Base-by-base conservation (phyloP, 2,888 invertebrate genomes). In the Iselma pallidipennis region DNA sequence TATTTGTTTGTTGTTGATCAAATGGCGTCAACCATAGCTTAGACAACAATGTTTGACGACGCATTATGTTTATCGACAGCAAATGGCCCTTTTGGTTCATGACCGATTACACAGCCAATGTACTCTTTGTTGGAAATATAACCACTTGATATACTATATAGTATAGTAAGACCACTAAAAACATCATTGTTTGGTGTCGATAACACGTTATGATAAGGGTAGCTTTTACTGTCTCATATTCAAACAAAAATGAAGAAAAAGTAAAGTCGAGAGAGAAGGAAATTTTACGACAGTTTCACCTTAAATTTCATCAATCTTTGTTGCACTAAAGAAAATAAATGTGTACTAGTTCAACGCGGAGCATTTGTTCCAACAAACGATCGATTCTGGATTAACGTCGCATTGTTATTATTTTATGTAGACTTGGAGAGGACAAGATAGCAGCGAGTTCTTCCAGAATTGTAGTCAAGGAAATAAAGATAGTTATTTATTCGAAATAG, bases 141-240 rank as follows among this genome's bases (percentile, higher is more conserved):
- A 3, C 14, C 61, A 69, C 57, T 61, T 52, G 67, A 70, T 66
- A 65, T 59, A 56, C n/a, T n/a, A n/a, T n/a, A n/a, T n/a, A n/a
- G n/a, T n/a, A n/a, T 37, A 21, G 21, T 45, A 21, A 19, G 12
- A 45, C 52, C 61, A 63, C 64, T 70, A 65, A 68, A 45, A 68
- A 70, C 59, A 67, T 67, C 65, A 67, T 66, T 70, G 69, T 70
- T 69, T 70, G 66, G 68, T 63, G 65, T 67, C 55, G 61, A 59
- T 57, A 51, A 29, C 45, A 45, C 26, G n/a, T 50, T 28, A 45
- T 29, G 21, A 28, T 7, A 26, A 37, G 55, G 49, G 33, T 55
- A n/a, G 33, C 19, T 1, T 21, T 54, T n/a, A 37, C 21, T 31
- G 31, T 31, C 31, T 45, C 21, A 21, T 21, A 19, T 45, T 21